Base-by-base conservation (phyloP, 1,140 invertebrate species). In the Ceratina japonica region DNA sequence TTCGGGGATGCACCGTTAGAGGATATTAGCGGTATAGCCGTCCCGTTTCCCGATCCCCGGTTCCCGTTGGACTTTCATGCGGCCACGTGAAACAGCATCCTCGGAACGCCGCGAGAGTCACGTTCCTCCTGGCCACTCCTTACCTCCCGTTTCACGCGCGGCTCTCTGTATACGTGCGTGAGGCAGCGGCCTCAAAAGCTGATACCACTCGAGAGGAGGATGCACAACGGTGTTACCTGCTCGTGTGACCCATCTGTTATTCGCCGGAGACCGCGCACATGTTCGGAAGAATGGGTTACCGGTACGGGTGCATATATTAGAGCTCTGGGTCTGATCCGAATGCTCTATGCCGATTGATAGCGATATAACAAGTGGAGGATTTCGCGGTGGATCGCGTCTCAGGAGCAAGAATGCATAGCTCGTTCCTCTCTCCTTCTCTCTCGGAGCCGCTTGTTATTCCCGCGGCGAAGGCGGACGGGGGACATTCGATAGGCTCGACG, bases 1-100 rank as follows among this genome's bases (percentile, higher is more conserved):
- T 92, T 78, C 87, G 89, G 83, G 86, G 84, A 90, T 91, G 86
- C 90, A 90, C 91, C 91, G 91, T 91, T 91, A 90, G 71, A 81
- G 81, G 75, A 79, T 80, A 83, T 85, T 75, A 85, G 66, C 75
- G 62, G 84, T 63, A 59, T 58, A 18, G 31, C 65, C 49, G 62
- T 10, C 49, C 80, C 61, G 54, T 63, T 37, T 62, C 52, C 31
- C 20, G 52, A 72, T 59, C 75, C 52, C 58, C 54, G 61, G 66
- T 79, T 83, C 79, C 79, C 63, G 58, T 68, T 77, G 52, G 54
- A 61, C 66, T 81, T 74, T 73, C 82, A 81, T 70, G 66, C 82
- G 24, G 58, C 20, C 73, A 56, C 77, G 62, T 78, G 72, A 64
- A 71, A 75, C 71, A 84, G 62, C 82, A 83, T 86, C 87, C 81